A percentile compares a stretch with the other conserved stretches of the same genome.
Conservation (phyloP, 1,140 invertebrate species). For the Helicoverpa zea region DNA sequence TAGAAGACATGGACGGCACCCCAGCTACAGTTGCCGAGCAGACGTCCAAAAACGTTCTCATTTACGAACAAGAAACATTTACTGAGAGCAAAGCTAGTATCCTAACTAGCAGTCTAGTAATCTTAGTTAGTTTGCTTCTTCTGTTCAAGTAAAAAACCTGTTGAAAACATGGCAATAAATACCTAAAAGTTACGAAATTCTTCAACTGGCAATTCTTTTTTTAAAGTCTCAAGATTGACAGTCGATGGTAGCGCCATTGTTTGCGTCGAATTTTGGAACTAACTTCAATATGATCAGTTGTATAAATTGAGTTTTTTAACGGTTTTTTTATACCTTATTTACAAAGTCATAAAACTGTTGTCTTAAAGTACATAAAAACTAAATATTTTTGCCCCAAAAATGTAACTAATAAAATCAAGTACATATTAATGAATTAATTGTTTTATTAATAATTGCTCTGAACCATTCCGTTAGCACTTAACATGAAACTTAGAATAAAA, state of each 20-base stretch:
- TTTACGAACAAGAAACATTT: slow-evolving; percentile 32
- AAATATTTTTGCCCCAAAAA: slow-evolving; percentile 22
- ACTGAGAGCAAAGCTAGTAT: slow-evolving; percentile 5
- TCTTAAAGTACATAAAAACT: not conserved
- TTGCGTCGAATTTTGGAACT: not conserved
- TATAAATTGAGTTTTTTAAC: not conserved
- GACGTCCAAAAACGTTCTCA: slow-evolving; percentile 64
- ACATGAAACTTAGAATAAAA: slow-evolving; percentile 20
- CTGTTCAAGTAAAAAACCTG: slow-evolving; percentile 17
- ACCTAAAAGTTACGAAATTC: not conserved
- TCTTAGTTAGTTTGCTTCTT: slow-evolving; percentile 27
- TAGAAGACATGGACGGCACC: slow-evolving; percentile 70
- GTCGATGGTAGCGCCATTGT: not conserved
- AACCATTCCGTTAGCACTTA: slow-evolving; percentile 31
- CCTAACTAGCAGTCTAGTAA: slow-evolving; percentile 49
- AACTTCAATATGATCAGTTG: not conserved
- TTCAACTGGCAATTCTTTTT: not conserved
- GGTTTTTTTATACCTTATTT: not conserved
- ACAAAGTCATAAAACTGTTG: too few relatives aligned
- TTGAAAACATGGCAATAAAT: slow-evolving; percentile 1
- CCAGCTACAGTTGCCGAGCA: slow-evolving; percentile 69
- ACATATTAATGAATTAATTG: slow-evolving; percentile 8
- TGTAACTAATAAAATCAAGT: not conserved
- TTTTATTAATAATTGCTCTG: slow-evolving; percentile 10
- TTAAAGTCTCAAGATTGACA: not conserved